phyloP scores from a whole-genome alignment of 2,888 invertebrate genomes.

The Lasioglossum pauxillum region DNA sequence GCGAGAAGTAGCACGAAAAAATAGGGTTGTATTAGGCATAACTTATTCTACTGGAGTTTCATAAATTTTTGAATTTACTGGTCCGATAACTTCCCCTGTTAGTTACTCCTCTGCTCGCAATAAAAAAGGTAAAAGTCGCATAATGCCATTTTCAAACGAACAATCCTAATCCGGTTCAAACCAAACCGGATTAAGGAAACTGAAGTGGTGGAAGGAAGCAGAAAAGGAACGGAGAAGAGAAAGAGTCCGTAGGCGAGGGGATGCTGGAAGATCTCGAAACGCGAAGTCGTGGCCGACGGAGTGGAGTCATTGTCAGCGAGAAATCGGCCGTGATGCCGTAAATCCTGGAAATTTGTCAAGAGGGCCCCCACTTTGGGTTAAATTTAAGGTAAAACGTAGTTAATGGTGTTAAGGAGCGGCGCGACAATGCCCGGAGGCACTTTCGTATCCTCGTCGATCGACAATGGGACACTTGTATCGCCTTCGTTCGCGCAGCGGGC shows the following conservation, averaged over 20 bases:
- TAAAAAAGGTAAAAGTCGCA: neutral
- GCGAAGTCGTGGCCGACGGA: slow-evolving; percentile 51
- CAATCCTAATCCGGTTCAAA: slow-evolving; percentile 19
- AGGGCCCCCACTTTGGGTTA: slow-evolving; percentile 81
- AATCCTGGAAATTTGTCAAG: slow-evolving; percentile 83
- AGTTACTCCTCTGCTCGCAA: neutral
- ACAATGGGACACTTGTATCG: slow-evolving; percentile 83
- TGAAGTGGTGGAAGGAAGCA: neutral
- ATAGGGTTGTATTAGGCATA: no score
- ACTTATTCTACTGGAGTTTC: no score
- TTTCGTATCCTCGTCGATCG: slow-evolving; percentile 71
- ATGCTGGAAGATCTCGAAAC: slow-evolving; percentile 39
- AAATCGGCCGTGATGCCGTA: slow-evolving; percentile 73
- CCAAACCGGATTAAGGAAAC: slow-evolving; percentile 30
- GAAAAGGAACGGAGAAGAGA: neutral
- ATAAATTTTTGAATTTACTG: no score
- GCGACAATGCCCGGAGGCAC: slow-evolving; percentile 75
- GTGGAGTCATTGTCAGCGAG: slow-evolving; percentile 67
- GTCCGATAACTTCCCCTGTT: neutral
- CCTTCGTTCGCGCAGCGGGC: slow-evolving; percentile 65
- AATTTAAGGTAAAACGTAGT: slow-evolving; percentile 84
- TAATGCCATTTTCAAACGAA: neutral
- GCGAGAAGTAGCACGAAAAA: no score
- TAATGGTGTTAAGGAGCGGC: slow-evolving; percentile 82
- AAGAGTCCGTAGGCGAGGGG: slow-evolving; percentile 16